Evolutionary conservation across 2,113 vertebrate species (phyloP), one percentile per base, ranked within the genome.

Genomic region (Poecilia latipinna): DNA sequence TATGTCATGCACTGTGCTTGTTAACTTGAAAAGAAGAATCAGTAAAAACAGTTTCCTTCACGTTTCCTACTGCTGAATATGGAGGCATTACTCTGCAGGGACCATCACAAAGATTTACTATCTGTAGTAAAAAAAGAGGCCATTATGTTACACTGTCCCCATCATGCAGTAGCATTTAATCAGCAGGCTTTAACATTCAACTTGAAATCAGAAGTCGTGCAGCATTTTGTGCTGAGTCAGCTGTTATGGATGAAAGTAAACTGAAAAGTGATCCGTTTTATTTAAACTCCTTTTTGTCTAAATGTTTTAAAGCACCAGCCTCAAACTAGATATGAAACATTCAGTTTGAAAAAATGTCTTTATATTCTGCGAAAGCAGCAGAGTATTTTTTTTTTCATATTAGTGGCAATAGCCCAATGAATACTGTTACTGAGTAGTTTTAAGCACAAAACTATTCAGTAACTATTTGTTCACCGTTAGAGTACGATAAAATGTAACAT

Each of bases 11-110:
- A 77, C 75, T 88, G 86, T 83, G 83, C 83, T 88, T 88, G 90
- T 93, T 91, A 91, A 88, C 83, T 90, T 93, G 81, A 79, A 87
- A 86, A 86, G 79, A 88, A 88, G 84, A 85, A 90, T 84, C 79
- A 69, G 83, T 72, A 75, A 86, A 89, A 90, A 89, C 75, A 78
- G 85, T 80, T 82, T 87, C 87, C 85, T 91, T 82, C 10, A 28
- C 78, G 74, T 77, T 85, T 81, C 76, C 67, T 57, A 65, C 63
- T 77, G 78, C 62, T 85, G 80, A 86, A 90, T 87, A 82, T 80
- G 78, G 85, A 82, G 78, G 82, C 84, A 89, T 68, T 82, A 65
- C 79, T 83, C 86, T 75, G 80, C 29, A 42, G 79, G 73, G 88
- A 57, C 67, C 22, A 26, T 28, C 32, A 64, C 78, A 71, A 87